A percentile compares a stretch with the other conserved stretches of the same genome.
Conservation (phyloP, 2,113 vertebrate species). For the Rhinogobius similis region DNA sequence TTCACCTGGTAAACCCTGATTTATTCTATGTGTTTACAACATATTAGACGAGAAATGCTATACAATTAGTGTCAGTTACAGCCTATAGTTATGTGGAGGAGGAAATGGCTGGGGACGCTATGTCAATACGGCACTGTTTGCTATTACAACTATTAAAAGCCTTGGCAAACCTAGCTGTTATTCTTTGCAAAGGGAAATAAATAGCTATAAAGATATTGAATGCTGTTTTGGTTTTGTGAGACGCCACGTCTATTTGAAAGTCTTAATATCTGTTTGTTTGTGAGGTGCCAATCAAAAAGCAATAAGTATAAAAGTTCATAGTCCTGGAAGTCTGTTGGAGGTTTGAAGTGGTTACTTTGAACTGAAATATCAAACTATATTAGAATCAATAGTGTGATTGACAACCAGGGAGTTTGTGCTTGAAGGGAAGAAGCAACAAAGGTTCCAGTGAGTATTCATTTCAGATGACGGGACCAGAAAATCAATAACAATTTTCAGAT, state of each 20-base stretch:
- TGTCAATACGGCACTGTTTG: slow-evolving; percentile 14
- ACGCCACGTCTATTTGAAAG: not conserved
- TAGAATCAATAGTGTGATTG: slow-evolving; percentile 29
- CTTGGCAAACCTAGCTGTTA: not conserved
- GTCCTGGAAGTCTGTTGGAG: slow-evolving; percentile 2
- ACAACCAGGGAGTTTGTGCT: slow-evolving; percentile 15
- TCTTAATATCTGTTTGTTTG: slow-evolving; percentile 3
- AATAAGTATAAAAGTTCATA: slow-evolving; percentile 5
- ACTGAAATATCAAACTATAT: slow-evolving; percentile 24
- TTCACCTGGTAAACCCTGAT: slow-evolving; percentile 22
- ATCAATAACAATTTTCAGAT: not conserved
- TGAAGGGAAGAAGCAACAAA: not conserved
- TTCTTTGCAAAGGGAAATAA: not conserved
- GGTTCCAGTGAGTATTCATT: not conserved
- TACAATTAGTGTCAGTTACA: slow-evolving; percentile 8
- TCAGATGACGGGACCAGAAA: not conserved
- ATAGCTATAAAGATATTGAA: not conserved
- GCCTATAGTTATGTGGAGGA: not conserved
- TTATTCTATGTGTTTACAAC: slow-evolving; percentile 6
- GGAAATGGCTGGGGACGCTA: not conserved
- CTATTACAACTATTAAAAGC: not conserved
- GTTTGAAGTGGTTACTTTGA: slow-evolving; percentile 18
- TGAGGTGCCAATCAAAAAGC: slow-evolving; percentile 12
- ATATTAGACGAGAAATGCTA: slow-evolving; percentile 19
- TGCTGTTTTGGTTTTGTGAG: not conserved